phyloP scores from a whole-genome alignment of 2,888 invertebrate genomes.

The Thera obeliscata region DNA sequence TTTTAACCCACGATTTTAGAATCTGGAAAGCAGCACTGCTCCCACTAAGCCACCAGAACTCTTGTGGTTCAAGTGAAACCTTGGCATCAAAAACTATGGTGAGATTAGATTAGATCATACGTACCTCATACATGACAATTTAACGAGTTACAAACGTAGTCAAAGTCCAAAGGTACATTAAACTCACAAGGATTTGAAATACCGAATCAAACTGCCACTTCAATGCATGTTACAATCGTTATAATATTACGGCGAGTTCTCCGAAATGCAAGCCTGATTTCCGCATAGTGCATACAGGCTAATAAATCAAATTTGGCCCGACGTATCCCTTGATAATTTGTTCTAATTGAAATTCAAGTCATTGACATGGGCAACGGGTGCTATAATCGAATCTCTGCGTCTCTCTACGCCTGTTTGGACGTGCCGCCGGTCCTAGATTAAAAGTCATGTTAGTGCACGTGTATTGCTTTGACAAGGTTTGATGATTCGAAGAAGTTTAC shows the following conservation, averaged over 20 bases:
- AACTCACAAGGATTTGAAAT: too few species aligned
- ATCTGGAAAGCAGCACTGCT: too few species aligned
- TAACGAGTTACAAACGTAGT: too few species aligned
- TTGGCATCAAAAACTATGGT: too few species aligned
- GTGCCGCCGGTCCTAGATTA: conserved; percentile 10
- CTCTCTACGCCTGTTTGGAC: conserved; percentile 21
- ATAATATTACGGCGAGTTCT: neutral
- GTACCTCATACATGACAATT: too few species aligned
- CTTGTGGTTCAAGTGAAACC: too few species aligned
- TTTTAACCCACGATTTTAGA: too few species aligned
- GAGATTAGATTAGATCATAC: too few species aligned
- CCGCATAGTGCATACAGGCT: conserved; percentile 58
- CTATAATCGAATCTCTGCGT: conserved; percentile 78
- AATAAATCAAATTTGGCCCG: conserved; percentile 79
- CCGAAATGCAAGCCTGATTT: conserved; percentile 19
- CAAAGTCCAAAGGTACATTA: too few species aligned
- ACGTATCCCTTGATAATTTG: conserved; percentile 84
- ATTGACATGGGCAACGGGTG: conserved; percentile 84
- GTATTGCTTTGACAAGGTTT: neutral
- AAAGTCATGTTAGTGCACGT: conserved; percentile 5
- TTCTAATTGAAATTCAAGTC: conserved; percentile 89
- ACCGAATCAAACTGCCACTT: too few species aligned
- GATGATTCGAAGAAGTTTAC: neutral
- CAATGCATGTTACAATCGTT: neutral
- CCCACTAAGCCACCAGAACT: too few species aligned